Percentiles rank a stretch among this genome's conserved stretches.
These are phyloP conservation scores for Leucophenga montana DNA, from an alignment of 2,888 invertebrate genomes.

Conservation along the genomic window DNA sequence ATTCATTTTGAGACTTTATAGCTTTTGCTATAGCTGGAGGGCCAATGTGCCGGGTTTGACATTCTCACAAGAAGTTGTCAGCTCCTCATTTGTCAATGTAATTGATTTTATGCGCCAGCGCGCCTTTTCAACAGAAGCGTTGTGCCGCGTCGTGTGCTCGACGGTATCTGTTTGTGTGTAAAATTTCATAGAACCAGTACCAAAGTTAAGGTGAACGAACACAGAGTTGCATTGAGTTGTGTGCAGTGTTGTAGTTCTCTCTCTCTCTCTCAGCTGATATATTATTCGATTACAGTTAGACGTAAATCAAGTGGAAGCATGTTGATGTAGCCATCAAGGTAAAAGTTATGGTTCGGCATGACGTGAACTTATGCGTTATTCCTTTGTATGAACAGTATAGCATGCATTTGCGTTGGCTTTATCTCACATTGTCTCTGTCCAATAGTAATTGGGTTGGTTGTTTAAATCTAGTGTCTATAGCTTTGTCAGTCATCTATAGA, in stretches of 20 bases:
- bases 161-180: background rate
- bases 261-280: conserved; percentile 46
- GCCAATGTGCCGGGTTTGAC: conserved; percentile 7
- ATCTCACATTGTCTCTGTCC: too few species aligned
- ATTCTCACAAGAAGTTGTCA: conserved; percentile 45
- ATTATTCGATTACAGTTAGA: conserved; percentile 64
- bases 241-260: conserved; percentile 30
- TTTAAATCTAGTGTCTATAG: too few species aligned
- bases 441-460: too few species aligned
- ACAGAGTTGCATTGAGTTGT: too few species aligned
- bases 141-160: conserved; percentile 1
- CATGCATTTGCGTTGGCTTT: too few species aligned
- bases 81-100: conserved; percentile 65
- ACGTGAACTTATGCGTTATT: conserved; percentile 12
- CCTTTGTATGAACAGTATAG: background rate
- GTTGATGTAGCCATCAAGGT: conserved; percentile 58
- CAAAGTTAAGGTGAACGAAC: too few species aligned
- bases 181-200: background rate
- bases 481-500: too few species aligned
- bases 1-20: conserved; percentile 30
- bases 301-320: conserved; percentile 62
- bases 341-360: conserved; percentile 14
- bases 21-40: conserved; percentile 39
- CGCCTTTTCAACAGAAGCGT: background rate
- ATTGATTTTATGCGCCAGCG: conserved; percentile 63